Conservation (phyloP, 2,888 invertebrate species). For the Drosophila mercatorum region DNA sequence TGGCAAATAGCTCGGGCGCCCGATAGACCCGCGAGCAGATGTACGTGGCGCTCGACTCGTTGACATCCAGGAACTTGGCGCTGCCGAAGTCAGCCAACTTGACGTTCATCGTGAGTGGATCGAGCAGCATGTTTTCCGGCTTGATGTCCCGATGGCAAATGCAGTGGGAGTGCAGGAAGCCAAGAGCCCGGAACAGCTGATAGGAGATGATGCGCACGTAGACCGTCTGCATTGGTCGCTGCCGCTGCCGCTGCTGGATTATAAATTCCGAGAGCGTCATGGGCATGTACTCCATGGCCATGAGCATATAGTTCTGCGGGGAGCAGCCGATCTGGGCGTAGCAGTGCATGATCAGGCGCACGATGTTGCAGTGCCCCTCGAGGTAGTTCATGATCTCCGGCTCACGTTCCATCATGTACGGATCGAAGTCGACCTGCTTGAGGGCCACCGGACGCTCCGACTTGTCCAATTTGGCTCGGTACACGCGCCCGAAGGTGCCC, state of each 20-base stretch:
- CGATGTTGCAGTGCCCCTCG: slow-evolving; percentile 99
- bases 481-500: slow-evolving; percentile 99
- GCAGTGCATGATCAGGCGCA: slow-evolving; percentile 99
- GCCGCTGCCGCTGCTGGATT: slow-evolving; percentile 93
- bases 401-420: slow-evolving; percentile 99
- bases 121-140: slow-evolving; percentile 98
- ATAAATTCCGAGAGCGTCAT: slow-evolving; percentile 87
- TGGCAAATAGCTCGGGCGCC: slow-evolving; percentile 99
- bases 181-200: slow-evolving; percentile 99
- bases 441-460: slow-evolving; percentile 98
- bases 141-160: slow-evolving; percentile 99
- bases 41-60: slow-evolving; percentile 98
- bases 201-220: slow-evolving; percentile 99
- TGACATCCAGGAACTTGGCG: slow-evolving; percentile 96
- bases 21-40: slow-evolving; percentile 99
- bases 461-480: slow-evolving; percentile 97
- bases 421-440: slow-evolving; percentile 99
- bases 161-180: slow-evolving; percentile 98
- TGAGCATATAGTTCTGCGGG: slow-evolving; percentile 94
- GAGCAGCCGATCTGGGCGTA: slow-evolving; percentile 99
- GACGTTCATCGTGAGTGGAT: slow-evolving; percentile 97
- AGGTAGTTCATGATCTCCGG: slow-evolving; percentile 98
- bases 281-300: slow-evolving; percentile 99
- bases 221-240: slow-evolving; percentile 97
- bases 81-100: slow-evolving; percentile 99